Percentiles rank a stretch among this genome's conserved stretches.
These are phyloP conservation scores for Euproctis similis DNA, from an alignment of 2,888 invertebrate genomes.

Conservation along the genomic window DNA sequence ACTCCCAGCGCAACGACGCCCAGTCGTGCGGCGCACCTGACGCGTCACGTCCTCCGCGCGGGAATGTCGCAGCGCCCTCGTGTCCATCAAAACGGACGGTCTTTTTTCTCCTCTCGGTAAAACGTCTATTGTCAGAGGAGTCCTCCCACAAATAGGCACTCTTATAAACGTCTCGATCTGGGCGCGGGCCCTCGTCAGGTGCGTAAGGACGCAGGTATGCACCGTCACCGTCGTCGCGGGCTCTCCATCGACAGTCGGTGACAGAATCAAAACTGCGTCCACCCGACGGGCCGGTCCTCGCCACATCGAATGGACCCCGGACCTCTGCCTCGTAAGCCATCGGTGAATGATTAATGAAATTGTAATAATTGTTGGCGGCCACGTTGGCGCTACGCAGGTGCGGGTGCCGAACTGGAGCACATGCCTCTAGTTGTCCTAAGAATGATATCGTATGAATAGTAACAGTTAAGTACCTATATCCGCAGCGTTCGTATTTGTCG, in stretches of 20 bases:
- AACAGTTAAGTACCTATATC: conserved; percentile 22
- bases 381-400: conserved; percentile 68
- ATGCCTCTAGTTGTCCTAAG: conserved; percentile 76
- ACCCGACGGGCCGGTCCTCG: conserved; percentile 45
- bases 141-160: conserved; percentile 78
- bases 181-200: conserved; percentile 64
- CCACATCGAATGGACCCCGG: conserved; percentile 45
- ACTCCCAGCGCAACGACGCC: conserved; percentile 83
- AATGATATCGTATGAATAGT: conserved; percentile 55
- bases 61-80: conserved; percentile 76
- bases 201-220: conserved; percentile 62
- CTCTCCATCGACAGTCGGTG: conserved; percentile 65
- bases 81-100: conserved; percentile 91
- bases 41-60: conserved; percentile 73
- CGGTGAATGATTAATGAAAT: conserved; percentile 72
- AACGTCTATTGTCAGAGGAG: conserved; percentile 83
- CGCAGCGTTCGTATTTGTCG: conserved; percentile 28
- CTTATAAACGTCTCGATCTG: conserved; percentile 68
- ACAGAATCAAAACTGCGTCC: conserved; percentile 70
- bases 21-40: conserved; percentile 72
- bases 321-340: conserved; percentile 57
- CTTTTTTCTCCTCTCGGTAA: conserved; percentile 94
- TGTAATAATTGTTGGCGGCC: conserved; percentile 75
- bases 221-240: conserved; percentile 68
- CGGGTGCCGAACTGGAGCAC: conserved; percentile 64